Base-by-base conservation (phyloP, 2,797 vertebrate genomes). In the Ptychadena robeensis region DNA sequence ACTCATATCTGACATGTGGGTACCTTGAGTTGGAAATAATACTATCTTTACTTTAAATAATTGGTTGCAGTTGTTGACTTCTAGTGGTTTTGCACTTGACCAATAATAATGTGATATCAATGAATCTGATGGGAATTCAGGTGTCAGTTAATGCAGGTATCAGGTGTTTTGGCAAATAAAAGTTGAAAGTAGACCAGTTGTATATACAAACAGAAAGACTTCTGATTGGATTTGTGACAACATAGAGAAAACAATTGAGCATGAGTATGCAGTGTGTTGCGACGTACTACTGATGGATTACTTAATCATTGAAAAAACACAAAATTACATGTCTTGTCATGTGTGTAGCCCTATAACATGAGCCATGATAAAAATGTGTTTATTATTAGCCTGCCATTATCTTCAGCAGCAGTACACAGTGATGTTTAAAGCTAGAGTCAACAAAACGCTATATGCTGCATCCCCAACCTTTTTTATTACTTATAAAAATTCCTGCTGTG, bases 401-500 rank as follows among this genome's bases (percentile, higher is more conserved):
- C 59, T 61, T 61, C 12, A 10, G 59, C 27, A 28, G 9, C 59
- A 25, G 59, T 27, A 28, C 4, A 9, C 27, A 27, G 59, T 25
- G 12, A 67, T 53, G 32, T 8, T 35, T 71, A 27, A 9, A n/a
- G 65, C 32, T 44, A 37, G 30, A 15, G 8, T 79, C 10, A 30
- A 63, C 25, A 61, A 64, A 32, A 11, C 22, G 12, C n/a, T 14
- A 28, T 25, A 5, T 59, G 66, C 14, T 38, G 10, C 57, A 63
- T 14, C 48, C 34, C 38, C 59, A 65, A 30, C 75, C 48, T 78
- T 7, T 15, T 27, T 73, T 38, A 79, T 25, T 27, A 30, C 48
- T 76, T 57, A 82, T 82, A 70, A 71, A 61, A 70, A 71, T 64
- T 64, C 67, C 64, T 76, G 30, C 78, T 79, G 59, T 25, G 53